A percentile compares a stretch with the other conserved stretches of the same genome.
Conservation (phyloP, 2,888 invertebrate species). For the Nomada fabriciana region DNA sequence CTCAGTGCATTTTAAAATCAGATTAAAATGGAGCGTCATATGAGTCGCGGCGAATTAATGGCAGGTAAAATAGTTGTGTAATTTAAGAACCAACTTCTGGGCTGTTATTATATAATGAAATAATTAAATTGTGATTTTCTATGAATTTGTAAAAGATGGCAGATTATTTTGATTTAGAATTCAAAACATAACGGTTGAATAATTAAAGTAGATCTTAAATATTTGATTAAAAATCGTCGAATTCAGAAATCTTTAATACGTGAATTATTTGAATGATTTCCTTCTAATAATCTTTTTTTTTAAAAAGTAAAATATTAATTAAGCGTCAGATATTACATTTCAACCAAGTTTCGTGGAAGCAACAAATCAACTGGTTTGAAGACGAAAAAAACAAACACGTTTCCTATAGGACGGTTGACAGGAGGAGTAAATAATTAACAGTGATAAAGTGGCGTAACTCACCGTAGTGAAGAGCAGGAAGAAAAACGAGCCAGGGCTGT, state of each 20-base stretch:
- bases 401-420: conserved; percentile 2
- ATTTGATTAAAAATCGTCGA: no score
- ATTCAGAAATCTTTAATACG: no score
- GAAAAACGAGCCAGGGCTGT: conserved; percentile 37
- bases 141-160: no score
- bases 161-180: no score
- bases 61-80: neutral
- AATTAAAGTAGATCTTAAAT: no score
- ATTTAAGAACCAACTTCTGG: neutral
- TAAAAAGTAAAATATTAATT: neutral
- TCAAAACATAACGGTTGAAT: no score
- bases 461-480: conserved; percentile 17
- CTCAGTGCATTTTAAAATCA: neutral
- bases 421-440: conserved; percentile 41
- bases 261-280: neutral
- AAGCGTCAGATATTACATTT: conserved; percentile 3
- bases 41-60: neutral
- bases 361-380: conserved; percentile 1
- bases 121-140: neutral
- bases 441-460: conserved; percentile 33
- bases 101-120: neutral
- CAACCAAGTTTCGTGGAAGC: neutral
- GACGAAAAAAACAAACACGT: neutral
- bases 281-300: neutral
- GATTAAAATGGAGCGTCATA: neutral